phyloP scores from a whole-genome alignment of 2,888 invertebrate genomes.

The Amphipyra tragopoginis region DNA sequence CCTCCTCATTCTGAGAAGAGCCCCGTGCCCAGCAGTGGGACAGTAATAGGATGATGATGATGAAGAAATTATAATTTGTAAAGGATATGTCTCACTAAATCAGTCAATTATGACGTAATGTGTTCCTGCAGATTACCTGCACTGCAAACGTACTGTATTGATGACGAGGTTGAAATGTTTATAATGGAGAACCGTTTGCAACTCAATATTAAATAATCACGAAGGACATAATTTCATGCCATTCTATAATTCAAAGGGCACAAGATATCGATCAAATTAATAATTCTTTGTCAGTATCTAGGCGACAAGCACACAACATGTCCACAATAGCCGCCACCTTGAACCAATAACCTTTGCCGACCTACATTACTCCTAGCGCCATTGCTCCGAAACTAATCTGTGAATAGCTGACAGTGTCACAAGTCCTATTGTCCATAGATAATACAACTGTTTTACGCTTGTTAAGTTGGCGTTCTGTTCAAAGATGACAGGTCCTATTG shows the following conservation, averaged over 20 bases:
- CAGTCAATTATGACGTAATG: too few relatives aligned
- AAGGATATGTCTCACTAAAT: too few relatives aligned
- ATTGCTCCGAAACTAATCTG: constrained; percentile 48
- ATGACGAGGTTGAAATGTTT: too few relatives aligned
- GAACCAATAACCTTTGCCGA: constrained; percentile 58
- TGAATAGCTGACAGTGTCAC: constrained; percentile 46
- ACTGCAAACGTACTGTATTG: too few relatives aligned
- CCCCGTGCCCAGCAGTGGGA: too few relatives aligned
- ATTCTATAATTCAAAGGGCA: constrained; percentile 25
- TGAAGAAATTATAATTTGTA: too few relatives aligned
- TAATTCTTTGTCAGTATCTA: constrained; percentile 42
- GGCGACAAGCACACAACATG: constrained; percentile 56
- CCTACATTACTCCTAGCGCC: constrained; percentile 48
- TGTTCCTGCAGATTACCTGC: too few relatives aligned
- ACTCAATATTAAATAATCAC: not conserved
- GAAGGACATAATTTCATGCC: constrained; percentile 1
- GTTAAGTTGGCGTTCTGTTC: constrained; percentile 48
- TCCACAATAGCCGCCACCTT: constrained; percentile 41
- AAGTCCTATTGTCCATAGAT: constrained; percentile 50
- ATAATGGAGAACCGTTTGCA: not conserved
- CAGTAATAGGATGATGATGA: too few relatives aligned
- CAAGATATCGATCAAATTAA: constrained; percentile 52
- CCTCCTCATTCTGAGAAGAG: too few relatives aligned
- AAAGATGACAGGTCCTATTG: constrained; percentile 45
- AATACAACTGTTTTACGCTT: constrained; percentile 50